These are phyloP conservation scores for Drosophila nr. medialis DNA, from an alignment of 2,888 invertebrate species.

Conservation along the genomic window DNA sequence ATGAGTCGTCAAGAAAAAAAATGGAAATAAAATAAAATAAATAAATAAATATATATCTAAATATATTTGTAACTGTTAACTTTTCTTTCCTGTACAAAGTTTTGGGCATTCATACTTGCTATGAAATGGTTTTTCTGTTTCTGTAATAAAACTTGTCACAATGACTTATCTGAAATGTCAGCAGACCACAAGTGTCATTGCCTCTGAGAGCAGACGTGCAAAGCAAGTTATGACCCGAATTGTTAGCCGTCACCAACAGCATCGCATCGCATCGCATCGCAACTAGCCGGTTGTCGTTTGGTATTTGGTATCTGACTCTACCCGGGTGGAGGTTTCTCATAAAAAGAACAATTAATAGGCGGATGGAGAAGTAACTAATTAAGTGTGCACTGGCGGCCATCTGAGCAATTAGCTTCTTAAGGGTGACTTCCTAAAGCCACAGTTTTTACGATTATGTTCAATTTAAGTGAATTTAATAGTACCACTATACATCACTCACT, in stretches of 20 bases:
- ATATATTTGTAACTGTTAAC: slow-evolving; percentile 2
- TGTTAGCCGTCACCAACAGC: slow-evolving; percentile 42
- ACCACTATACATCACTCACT: slow-evolving; percentile 37
- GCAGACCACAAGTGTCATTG: slow-evolving; percentile 74
- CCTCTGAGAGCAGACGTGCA: slow-evolving; percentile 58
- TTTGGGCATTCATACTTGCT: slow-evolving; percentile 16
- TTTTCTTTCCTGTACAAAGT: slow-evolving; percentile 41
- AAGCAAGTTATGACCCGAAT: slow-evolving; percentile 75
- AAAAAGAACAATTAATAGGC: slow-evolving; percentile 67
- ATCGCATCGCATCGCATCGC: slow-evolving; percentile 12
- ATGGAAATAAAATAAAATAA: background rate
- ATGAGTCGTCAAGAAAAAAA: slow-evolving; percentile 33
- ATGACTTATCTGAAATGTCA: slow-evolving; percentile 75
- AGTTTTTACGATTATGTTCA: slow-evolving; percentile 29
- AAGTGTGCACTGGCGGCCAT: slow-evolving; percentile 48
- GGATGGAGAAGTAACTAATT: slow-evolving; percentile 28
- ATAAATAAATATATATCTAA: background rate
- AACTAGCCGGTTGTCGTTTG: slow-evolving; percentile 11
- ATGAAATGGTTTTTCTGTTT: slow-evolving; percentile 37
- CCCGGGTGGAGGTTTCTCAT: slow-evolving; percentile 52
- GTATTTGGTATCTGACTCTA: slow-evolving; percentile 21
- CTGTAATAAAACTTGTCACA: slow-evolving; percentile 56
- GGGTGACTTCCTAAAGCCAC: slow-evolving; percentile 71
- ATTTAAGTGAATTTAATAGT: slow-evolving; percentile 23
- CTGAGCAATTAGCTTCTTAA: slow-evolving; percentile 43